Evolutionary conservation across 1,140 invertebrate species (phyloP), one percentile per base, ranked within the genome.

Genomic region (Drosophila rhopaloa): DNA sequence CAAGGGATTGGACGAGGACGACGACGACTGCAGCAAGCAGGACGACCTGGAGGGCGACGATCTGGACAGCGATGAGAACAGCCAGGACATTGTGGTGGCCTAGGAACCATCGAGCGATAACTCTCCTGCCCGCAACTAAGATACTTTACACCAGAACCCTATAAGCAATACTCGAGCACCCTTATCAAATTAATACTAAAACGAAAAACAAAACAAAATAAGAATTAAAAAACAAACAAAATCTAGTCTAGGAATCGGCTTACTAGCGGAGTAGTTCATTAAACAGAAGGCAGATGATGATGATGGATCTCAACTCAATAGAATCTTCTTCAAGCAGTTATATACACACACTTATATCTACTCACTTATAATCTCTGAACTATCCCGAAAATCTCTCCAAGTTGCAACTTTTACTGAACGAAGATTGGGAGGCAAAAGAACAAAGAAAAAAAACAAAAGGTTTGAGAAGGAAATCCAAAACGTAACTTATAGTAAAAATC

Each of bases 401-500:
- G 74, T 80, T 78, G 71, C 54, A 71, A 84, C 78, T 83, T 83
- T 84, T 80, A 80, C 82, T 67, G 76, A 84, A 80, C 66, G 40
- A 16, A 13, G 48, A 27, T 51, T 50, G 24, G 32, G 14, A 53
- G 32, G 50, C 50, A 53, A 32, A 51, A 4, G 43, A 50, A 67
- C 50, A 71, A 63, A 60, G 44, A 13, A 43, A 59, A n/a, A 67
- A 79, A 84, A 85, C 68, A 70, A 89, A 89, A 83, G 84, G 84
- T 88, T 88, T 84, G 76, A 89, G 82, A 76, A 73, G 62, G 62
- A 84, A 89, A 84, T 89, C 75, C 83, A 91, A 91, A 90, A 90
- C 72, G 80, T 85, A 89, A 89, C 83, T 91, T 88, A 91, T 90
- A 91, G 90, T 91, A 91, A 91, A 91, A 91, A 91, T 91, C 91